A percentile compares a stretch with the other conserved stretches of the same genome.
Conservation (phyloP, 2,113 vertebrate species). For the Eublepharis macularius region DNA sequence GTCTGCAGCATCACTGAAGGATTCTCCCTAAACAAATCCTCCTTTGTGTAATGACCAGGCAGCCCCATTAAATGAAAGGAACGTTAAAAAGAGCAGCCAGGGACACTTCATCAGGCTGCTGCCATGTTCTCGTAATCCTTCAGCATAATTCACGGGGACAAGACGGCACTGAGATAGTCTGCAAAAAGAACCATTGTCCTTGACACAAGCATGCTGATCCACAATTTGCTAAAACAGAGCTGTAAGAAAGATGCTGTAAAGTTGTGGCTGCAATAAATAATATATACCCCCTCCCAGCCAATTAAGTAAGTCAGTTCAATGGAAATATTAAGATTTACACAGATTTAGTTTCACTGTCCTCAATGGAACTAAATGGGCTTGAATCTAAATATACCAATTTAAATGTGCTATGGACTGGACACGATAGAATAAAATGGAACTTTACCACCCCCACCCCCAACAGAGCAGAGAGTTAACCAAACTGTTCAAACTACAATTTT, state of each 20-base stretch:
- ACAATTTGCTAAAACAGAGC: slow-evolving; percentile 27
- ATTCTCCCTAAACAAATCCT: slow-evolving; percentile 64
- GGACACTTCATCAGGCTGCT: slow-evolving; percentile 64
- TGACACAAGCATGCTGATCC: slow-evolving; percentile 52
- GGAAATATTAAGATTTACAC: neutral
- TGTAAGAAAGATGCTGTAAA: slow-evolving; percentile 52
- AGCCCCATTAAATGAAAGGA: slow-evolving; percentile 68
- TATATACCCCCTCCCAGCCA: neutral
- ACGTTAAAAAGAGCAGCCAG: slow-evolving; percentile 73
- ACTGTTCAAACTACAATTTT: neutral
- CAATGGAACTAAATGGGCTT: neutral
- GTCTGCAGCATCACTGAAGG: slow-evolving; percentile 47
- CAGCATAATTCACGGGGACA: slow-evolving; percentile 63
- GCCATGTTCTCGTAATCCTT: slow-evolving; percentile 67
- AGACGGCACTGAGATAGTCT: slow-evolving; percentile 65
- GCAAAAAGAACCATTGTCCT: slow-evolving; percentile 73
- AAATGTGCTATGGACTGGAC: neutral
- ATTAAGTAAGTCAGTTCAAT: neutral
- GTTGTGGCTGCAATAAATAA: slow-evolving; percentile 44
- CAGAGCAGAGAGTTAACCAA: slow-evolving; percentile 31
- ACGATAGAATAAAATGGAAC: slow-evolving; percentile 10
- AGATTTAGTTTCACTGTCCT: neutral
- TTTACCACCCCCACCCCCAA: neutral
- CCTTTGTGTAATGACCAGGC: slow-evolving; percentile 64
- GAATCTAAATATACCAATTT: neutral